These are phyloP conservation scores for Mimumesa dahlbomi DNA, from an alignment of 2,888 invertebrate genomes.

Conservation along the genomic window DNA sequence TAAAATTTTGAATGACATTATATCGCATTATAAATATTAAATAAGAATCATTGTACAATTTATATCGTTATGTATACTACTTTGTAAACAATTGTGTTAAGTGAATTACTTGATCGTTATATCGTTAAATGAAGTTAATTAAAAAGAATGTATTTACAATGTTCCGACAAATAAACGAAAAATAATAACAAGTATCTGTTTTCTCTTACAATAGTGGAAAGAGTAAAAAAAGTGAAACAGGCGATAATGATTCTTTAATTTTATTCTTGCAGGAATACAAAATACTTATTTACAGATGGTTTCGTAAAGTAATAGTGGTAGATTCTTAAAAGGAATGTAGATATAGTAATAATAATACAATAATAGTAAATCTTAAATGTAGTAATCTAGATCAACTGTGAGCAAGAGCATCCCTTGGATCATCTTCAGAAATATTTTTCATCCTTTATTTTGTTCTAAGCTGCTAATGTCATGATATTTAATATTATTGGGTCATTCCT, in stretches of 20 bases:
- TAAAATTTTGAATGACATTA: constrained; percentile 84
- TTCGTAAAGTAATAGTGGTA: constrained; percentile 78
- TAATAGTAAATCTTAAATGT: constrained; percentile 77
- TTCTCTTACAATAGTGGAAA: too few relatives aligned
- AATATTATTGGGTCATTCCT: constrained; percentile 54
- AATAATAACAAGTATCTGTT: too few relatives aligned
- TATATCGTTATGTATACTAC: not conserved
- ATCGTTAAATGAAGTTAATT: too few relatives aligned
- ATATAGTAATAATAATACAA: constrained; percentile 75
- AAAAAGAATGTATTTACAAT: too few relatives aligned
- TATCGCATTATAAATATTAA: constrained; percentile 73
- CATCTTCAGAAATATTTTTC: constrained; percentile 73
- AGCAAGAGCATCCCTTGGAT: constrained; percentile 77
- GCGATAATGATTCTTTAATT: constrained; percentile 60
- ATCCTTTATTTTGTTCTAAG: constrained; percentile 58
- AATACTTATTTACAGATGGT: constrained; percentile 80
- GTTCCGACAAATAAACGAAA: too few relatives aligned
- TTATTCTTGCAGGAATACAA: constrained; percentile 79
- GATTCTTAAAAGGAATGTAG: constrained; percentile 78
- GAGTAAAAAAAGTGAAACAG: too few relatives aligned
- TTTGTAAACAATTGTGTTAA: not conserved
- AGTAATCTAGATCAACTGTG: constrained; percentile 77
- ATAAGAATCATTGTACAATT: not conserved
- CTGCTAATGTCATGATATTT: constrained; percentile 58
- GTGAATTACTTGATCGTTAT: too few relatives aligned